Base-by-base conservation (phyloP, 2,797 vertebrate genomes). In the Periophthalmus magnuspinnatus region DNA sequence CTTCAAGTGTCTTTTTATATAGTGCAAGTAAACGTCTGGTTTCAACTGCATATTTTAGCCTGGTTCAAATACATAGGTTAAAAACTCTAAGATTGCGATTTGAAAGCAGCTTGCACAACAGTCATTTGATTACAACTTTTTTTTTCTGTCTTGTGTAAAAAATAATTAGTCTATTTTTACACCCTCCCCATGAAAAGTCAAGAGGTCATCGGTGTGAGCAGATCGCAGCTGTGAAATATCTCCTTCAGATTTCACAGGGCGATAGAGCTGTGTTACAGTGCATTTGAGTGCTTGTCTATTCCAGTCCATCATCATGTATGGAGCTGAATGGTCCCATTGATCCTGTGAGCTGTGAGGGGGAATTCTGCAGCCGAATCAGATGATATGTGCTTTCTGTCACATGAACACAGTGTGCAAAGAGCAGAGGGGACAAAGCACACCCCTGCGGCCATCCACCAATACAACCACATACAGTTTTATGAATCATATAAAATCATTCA, bases 371-470 rank as follows among this genome's bases (percentile, higher is more conserved):
- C 70, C 73, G 76, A 89, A 89, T 89, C 87, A 88, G 86, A 90
- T 87, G 80, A 90, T 86, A 79, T 84, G 84, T 80, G 75, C 84
- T 81, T 74, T 77, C 78, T 86, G 84, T 90, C 88, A 90, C 86
- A 88, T 90, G 88, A 85, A 85, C 74, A 68, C 76, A 84, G 84
- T 83, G 81, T 82, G 77, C 85, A 81, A 86, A 89, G 84, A 78
- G 75, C 65, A 69, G 63, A 81, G 68, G 62, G 77, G 59, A 84
- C 77, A 81, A 19, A 59, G 17, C 16, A 59, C 6, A 59, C 1
- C 57, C 32, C 32, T 59, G 32, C 7, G 17, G 57, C 32, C 57
- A 0, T 34, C 56, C 14, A 32, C 4, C 7, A 17, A 33, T 33
- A 11, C 56, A 32, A 10, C 54, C 19, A 32, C 28, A 32, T 21